A percentile compares a stretch with the other conserved stretches of the same genome.
Evolutionary conservation across 2,113 vertebrate species (phyloP).

Genomic region (Nannospalax galili): DNA sequence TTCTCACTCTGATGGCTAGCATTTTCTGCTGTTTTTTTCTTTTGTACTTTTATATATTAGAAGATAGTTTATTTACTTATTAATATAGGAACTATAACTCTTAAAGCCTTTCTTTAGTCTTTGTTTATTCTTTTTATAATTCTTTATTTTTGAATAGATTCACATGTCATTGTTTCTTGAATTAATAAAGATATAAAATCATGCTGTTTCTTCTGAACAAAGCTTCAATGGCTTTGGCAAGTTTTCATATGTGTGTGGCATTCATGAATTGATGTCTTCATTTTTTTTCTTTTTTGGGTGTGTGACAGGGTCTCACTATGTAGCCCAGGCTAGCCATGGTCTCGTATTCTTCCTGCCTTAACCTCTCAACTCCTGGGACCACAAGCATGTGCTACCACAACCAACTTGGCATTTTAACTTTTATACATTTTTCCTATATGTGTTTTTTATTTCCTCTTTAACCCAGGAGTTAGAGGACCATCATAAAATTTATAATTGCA

Average conservation of each 20-base stretch:
- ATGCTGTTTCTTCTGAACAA: background rate
- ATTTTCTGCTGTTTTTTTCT: background rate
- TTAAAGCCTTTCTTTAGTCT: background rate
- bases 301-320: background rate
- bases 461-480: background rate
- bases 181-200: background rate
- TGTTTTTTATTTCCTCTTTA: conserved; percentile 46
- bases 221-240: background rate
- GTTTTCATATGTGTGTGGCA: background rate
- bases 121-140: background rate
- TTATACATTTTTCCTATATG: background rate
- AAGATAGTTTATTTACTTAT: background rate
- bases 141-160: background rate
- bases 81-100: background rate
- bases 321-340: background rate
- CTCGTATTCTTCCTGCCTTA: background rate
- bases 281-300: background rate
- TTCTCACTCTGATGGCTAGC: background rate
- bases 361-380: background rate
- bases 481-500: conserved; percentile 53
- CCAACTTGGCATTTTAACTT: background rate
- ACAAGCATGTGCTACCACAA: background rate
- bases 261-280: background rate
- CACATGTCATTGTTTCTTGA: background rate
- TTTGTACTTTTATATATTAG: background rate